phyloP scores from a whole-genome alignment of 2,113 vertebrate species.

The Muscicapa adusta region DNA sequence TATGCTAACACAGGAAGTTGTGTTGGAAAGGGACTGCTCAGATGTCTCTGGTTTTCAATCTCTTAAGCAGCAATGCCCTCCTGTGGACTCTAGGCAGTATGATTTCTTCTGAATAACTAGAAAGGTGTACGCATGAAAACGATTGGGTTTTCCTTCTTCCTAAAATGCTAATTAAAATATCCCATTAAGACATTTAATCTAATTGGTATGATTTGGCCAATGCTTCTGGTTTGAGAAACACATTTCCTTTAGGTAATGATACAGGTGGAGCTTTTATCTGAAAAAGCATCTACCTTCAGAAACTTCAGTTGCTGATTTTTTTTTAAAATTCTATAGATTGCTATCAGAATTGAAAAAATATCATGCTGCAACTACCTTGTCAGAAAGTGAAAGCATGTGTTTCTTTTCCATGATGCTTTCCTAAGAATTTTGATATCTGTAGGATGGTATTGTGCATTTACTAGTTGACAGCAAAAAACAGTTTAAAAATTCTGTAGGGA shows the following conservation, averaged over 20 bases:
- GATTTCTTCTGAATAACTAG: neutral
- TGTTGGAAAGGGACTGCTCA: neutral
- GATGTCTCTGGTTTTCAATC: neutral
- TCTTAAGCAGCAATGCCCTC: constrained; percentile 69
- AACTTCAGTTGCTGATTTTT: neutral
- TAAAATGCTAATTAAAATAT: neutral
- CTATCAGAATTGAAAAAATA: neutral
- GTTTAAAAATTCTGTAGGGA: neutral
- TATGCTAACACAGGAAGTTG: neutral
- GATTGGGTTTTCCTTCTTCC: neutral
- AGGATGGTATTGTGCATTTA: neutral
- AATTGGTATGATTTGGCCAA: neutral
- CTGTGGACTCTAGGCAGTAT: constrained; percentile 35
- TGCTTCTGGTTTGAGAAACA: neutral
- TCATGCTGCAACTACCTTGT: neutral
- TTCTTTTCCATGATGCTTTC: neutral
- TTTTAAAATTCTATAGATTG: neutral
- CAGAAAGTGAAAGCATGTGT: neutral
- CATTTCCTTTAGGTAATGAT: neutral
- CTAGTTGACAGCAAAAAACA: neutral
- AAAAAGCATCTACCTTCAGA: neutral
- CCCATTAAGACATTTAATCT: neutral
- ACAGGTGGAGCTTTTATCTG: neutral
- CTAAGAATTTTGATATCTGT: neutral
- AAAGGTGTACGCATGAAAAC: neutral